Conservation (phyloP, 2,113 vertebrate genomes). For the Pterocles burchelli region DNA sequence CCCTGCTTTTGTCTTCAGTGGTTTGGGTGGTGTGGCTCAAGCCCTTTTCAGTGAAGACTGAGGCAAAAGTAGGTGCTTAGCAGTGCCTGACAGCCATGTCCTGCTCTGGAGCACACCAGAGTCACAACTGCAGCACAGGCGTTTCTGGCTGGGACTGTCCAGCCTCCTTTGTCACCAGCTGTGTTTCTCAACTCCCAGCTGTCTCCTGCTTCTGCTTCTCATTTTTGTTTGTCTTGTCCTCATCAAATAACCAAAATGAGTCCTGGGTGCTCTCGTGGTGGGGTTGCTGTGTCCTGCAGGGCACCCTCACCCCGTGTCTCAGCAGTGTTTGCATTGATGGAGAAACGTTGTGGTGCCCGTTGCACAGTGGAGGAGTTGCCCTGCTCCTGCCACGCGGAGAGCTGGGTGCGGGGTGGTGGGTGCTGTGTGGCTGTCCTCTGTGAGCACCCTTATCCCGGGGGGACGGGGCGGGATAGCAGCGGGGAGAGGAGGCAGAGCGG, state of each 20-base stretch:
- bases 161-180: background rate
- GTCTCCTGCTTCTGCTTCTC: background rate
- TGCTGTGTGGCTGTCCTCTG: background rate
- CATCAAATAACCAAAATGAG: background rate
- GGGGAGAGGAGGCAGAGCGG: background rate
- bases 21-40: no score
- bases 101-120: background rate
- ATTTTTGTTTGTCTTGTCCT: background rate
- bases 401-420: rapidly evolving
- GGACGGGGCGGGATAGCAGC: background rate
- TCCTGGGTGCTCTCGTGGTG: background rate
- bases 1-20: no score
- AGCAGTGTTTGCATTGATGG: background rate
- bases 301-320: background rate
- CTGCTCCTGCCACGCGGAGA: background rate
- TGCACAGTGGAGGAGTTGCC: rapidly evolving
- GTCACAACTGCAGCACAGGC: no score
- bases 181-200: background rate
- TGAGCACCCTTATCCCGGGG: background rate
- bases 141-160: background rate
- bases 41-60: no score
- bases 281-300: background rate
- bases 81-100: no score
- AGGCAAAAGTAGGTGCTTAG: no score
- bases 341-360: rapidly evolving